These are phyloP conservation scores for Melanchra persicariae DNA, from an alignment of 2,888 invertebrate genomes.

Conservation along the genomic window DNA sequence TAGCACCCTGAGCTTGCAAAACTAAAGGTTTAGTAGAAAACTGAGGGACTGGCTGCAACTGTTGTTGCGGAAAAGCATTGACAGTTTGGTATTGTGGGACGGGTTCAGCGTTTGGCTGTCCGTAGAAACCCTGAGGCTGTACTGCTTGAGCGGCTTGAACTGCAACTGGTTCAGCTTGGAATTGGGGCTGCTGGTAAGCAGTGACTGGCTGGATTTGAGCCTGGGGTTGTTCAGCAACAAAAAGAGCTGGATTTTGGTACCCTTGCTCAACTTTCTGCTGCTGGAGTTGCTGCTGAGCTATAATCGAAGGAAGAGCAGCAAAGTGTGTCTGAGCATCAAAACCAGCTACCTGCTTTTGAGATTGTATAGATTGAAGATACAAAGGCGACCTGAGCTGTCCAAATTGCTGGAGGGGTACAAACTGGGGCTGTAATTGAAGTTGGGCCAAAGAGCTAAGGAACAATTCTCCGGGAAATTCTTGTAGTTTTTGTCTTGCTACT, in stretches of 20 bases:
- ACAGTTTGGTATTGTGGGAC: slow-evolving; percentile 67
- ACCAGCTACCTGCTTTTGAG: slow-evolving; percentile 77
- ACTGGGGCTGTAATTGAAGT: slow-evolving; percentile 81
- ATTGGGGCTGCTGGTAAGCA: slow-evolving; percentile 64
- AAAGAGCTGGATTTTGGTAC: slow-evolving; percentile 71
- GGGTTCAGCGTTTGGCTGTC: slow-evolving; percentile 55
- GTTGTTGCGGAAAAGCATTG: slow-evolving; percentile 55
- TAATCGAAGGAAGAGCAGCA: slow-evolving; percentile 82
- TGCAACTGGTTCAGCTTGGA: slow-evolving; percentile 52
- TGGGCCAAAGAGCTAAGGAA: slow-evolving; percentile 83
- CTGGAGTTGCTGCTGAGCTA: slow-evolving; percentile 81
- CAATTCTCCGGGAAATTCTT: slow-evolving; percentile 85
- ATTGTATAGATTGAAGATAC: slow-evolving; percentile 73
- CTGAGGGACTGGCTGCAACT: slow-evolving; percentile 51
- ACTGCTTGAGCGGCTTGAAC: slow-evolving; percentile 35
- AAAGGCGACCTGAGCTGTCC: slow-evolving; percentile 76
- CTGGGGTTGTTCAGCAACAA: slow-evolving; percentile 71
- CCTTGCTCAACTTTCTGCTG: slow-evolving; percentile 67
- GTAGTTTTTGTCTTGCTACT: slow-evolving; percentile 83
- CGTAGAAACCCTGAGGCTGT: slow-evolving; percentile 56
- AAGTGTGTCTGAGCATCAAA: slow-evolving; percentile 84
- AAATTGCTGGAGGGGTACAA: slow-evolving; percentile 75
- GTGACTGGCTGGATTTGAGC: slow-evolving; percentile 54
- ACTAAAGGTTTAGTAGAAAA: slow-evolving; percentile 63
- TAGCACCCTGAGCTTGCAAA: slow-evolving; percentile 65